Conservation (phyloP, 2,113 vertebrate species). For the Eupsittula cactorum region DNA sequence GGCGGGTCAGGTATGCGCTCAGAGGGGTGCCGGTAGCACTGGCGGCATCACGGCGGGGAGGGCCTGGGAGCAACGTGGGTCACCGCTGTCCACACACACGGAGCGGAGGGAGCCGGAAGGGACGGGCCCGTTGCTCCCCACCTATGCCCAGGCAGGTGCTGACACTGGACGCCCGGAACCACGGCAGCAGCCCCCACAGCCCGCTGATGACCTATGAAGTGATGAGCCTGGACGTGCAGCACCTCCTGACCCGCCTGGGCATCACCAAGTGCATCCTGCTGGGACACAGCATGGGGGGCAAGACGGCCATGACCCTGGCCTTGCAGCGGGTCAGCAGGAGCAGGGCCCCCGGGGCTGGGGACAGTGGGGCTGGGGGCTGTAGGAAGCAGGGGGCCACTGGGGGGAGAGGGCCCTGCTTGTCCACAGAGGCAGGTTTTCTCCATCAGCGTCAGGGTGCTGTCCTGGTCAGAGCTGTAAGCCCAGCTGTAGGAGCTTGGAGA, state of each 20-base stretch:
- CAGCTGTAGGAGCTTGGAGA: not conserved
- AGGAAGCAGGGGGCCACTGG: not conserved
- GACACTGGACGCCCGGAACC: constrained; percentile 92
- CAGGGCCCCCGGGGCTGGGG: fast-evolving
- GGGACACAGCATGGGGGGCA: constrained; percentile 99
- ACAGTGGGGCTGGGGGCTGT: not conserved
- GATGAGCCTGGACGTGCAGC: constrained; percentile 86
- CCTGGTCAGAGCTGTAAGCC: not conserved
- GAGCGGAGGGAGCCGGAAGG: not conserved
- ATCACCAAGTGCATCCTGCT: constrained; percentile 86
- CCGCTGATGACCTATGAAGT: constrained; percentile 84
- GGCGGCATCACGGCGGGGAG: fast-evolving
- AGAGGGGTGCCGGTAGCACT: not conserved
- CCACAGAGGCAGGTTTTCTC: not conserved
- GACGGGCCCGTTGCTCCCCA: not conserved
- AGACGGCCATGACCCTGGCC: constrained; percentile 89
- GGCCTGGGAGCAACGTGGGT: not conserved
- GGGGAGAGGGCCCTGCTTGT: not conserved
- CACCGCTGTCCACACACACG: fast-evolving
- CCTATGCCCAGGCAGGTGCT: constrained; percentile 85
- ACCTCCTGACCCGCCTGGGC: constrained; percentile 81
- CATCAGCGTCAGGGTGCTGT: fast-evolving
- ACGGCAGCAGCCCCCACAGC: constrained; percentile 88
- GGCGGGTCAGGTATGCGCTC: not conserved
- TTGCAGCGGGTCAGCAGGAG: constrained; percentile 80